Base-by-base conservation (phyloP, 1,140 invertebrate species). In the Microplitis demolitor region DNA sequence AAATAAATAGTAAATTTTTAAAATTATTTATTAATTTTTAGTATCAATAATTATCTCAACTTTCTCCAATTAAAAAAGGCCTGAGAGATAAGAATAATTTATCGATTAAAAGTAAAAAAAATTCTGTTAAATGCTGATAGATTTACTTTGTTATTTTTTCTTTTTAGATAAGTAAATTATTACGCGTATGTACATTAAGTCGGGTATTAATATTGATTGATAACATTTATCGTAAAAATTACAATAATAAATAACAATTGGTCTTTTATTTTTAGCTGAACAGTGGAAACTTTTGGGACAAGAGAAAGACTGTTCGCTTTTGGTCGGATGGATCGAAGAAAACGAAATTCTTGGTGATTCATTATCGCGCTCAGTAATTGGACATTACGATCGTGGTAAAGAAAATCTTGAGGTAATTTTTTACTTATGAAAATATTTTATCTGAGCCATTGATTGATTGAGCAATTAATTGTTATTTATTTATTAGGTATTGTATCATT, bases 271-370 rank as follows among this genome's bases (percentile, higher is more conserved):
- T 79, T 84, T 88, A 84, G 91, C 91, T 4, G 89, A 90, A 74
- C 92, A 94, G 88, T 94, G 93, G 92, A 90, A 92, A 54, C 87
- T 94, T 68, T 84, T 94, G 69, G 93, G 93, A 0, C 93, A 94
- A 84, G 93, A 94, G 78, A 91, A 91, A 83, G 90, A 93, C 82
- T 91, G 91, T 2, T 90, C 90, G 4, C 83, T 93, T 76, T 76
- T 94, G 13, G 88, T 93, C n/a, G 90, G 91, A 14, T 94, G 93
- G 92, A 83, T 89, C 66, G 89, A 92, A 69, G 89, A 89, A 76
- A 83, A 81, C 33, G 76, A 83, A 31, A 79, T 83, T 16, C 78
- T 81, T 8, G 76, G 83, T 51, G 81, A 84, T n/a, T 63, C 78
- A 73, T 72, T 79, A 13, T 77, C 74, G 1, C 79, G 77, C 75